Evolutionary conservation across 1,140 invertebrate genomes (phyloP), one percentile per base, ranked within the genome.

Genomic region (Sesamia nonagrioides): DNA sequence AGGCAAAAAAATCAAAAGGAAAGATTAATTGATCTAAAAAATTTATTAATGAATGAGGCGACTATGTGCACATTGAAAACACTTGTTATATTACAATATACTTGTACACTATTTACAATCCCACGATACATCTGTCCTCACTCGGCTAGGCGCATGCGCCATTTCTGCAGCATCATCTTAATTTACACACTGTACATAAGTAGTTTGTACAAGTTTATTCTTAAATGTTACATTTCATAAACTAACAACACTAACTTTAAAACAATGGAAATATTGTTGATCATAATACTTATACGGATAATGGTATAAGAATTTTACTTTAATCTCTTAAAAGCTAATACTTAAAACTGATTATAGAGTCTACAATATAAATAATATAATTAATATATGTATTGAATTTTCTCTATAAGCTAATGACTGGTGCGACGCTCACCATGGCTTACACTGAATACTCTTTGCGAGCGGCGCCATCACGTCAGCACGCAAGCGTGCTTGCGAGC

Each of bases 11-110:
- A 75, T 61, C 56, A 84, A 90, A 91, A 89, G 77, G 72, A 85
- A 83, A 82, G 76, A 87, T 81, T 90, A 87, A 92, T 89, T 91
- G 90, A 91, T 91, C 91, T 92, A 93, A 94, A 94, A 95, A 95
- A 93, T 94, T 95, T 94, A 93, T 94, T 94, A 91, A 93, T 93
- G 92, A 94, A 94, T 92, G 92, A 94, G 92, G 91, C 91, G 93
- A 94, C 92, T 95, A 94, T 95, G 92, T 95, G 93, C 92, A 95
- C 92, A 92, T 95, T 89, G 90, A 92, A 94, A 94, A 94, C 89
- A 92, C 89, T 92, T 91, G 90, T 94, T 92, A 88, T 91, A 87
- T 89, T 93, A 93, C 90, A 92, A 61, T 75, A 83, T 85, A 89
- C 87, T 90, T 91, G 87, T 91, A 92, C 91, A 94, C 83, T 94